A percentile compares a stretch with the other conserved stretches of the same genome.
Conservation (phyloP, 2,888 invertebrate genomes). For the Oligia strigilis region DNA sequence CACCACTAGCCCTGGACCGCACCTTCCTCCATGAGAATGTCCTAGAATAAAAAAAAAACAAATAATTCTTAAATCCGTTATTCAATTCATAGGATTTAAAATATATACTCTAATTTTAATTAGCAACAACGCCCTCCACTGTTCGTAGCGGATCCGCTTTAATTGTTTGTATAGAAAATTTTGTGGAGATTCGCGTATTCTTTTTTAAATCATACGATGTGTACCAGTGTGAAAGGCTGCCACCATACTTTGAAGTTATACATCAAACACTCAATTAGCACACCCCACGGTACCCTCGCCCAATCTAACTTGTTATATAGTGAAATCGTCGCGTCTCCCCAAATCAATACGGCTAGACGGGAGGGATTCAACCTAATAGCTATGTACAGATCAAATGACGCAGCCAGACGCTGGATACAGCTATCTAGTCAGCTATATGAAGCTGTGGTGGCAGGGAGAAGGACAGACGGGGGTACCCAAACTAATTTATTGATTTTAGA, state of each 20-base stretch:
- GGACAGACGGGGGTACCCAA: not conserved
- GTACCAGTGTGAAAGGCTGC: not conserved
- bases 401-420: not conserved
- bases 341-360: conserved; percentile 36
- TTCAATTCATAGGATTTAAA: not conserved
- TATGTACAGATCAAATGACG: not conserved
- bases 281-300: not conserved
- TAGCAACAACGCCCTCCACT: not conserved
- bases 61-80: not conserved
- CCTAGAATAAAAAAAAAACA: conserved; percentile 22
- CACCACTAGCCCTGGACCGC: conserved; percentile 9
- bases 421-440: not conserved
- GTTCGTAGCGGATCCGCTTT: not conserved
- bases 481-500: too few species aligned
- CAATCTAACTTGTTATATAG: not conserved
- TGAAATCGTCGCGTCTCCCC: not conserved
- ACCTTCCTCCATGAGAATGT: conserved; percentile 4
- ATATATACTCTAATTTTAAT: not conserved
- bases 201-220: not conserved
- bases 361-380: not conserved
- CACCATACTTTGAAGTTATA: not conserved
- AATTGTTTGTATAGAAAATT: not conserved
- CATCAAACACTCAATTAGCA: not conserved
- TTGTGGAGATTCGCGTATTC: not conserved
- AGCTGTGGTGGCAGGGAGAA: not conserved